Percentiles rank a stretch among this genome's conserved stretches.
Conservation (phyloP, 2,113 vertebrate genomes). For the Hoplias malabaricus region DNA sequence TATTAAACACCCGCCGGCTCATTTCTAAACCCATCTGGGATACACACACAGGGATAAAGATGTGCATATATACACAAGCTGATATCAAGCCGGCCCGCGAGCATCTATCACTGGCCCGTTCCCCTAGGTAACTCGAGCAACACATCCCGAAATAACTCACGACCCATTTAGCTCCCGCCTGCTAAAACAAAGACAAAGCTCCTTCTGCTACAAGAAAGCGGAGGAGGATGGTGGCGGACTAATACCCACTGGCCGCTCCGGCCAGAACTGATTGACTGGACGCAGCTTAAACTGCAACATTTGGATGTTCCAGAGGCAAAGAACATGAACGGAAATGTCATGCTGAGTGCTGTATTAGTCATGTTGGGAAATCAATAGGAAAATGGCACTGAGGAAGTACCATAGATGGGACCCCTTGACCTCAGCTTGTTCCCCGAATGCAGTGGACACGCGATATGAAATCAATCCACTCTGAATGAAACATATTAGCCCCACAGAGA, state of each 20-base stretch:
- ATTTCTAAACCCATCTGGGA: constrained; percentile 26
- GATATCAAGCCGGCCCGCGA: constrained; percentile 54
- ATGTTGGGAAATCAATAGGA: neutral
- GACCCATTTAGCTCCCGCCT: constrained; percentile 76
- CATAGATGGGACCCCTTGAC: neutral
- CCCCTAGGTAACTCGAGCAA: constrained; percentile 76
- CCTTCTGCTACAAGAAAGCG: constrained; percentile 31
- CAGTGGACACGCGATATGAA: neutral
- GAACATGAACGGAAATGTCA: neutral
- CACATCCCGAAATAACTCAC: constrained; percentile 75
- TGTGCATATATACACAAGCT: constrained; percentile 37
- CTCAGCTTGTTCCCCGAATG: neutral
- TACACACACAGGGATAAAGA: constrained; percentile 47
- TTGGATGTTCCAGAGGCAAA: neutral
- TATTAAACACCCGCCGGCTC: neutral
- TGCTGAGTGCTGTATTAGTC: neutral
- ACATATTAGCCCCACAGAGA: neutral
- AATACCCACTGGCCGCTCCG: neutral
- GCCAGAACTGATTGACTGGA: neutral
- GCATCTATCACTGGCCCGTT: constrained; percentile 56
- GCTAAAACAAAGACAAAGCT: constrained; percentile 57
- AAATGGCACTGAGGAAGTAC: neutral
- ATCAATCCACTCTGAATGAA: constrained; percentile 10
- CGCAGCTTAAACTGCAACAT: neutral
- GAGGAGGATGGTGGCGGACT: neutral